These are phyloP conservation scores for Allophyes oxyacanthae DNA, from an alignment of 2,888 invertebrate genomes.

Conservation along the genomic window DNA sequence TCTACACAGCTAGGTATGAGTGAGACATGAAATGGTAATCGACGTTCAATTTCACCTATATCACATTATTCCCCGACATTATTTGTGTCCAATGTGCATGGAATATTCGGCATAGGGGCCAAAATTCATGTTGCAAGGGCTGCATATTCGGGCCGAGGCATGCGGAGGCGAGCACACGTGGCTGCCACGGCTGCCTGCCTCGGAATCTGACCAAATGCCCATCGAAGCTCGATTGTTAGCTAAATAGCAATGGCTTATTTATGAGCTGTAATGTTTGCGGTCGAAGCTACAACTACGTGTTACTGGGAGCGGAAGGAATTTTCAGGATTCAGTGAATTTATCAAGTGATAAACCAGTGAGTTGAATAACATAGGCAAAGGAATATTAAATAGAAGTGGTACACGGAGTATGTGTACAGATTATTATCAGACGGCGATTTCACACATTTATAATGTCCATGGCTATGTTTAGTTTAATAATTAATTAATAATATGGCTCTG, in stretches of 20 bases:
- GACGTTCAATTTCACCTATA: slow-evolving; percentile 68
- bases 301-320: slow-evolving; percentile 64
- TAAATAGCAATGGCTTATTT: slow-evolving; percentile 86
- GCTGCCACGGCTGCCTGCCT: slow-evolving; percentile 81
- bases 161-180: slow-evolving; percentile 86
- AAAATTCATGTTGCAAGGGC: slow-evolving; percentile 81
- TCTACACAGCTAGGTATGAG: slow-evolving; percentile 38
- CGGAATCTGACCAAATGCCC: slow-evolving; percentile 89
- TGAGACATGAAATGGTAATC: slow-evolving; percentile 63
- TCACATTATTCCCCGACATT: slow-evolving; percentile 76
- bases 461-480: no score
- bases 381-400: slow-evolving; percentile 25
- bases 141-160: slow-evolving; percentile 84
- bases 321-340: slow-evolving; percentile 53
- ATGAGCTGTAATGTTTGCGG: slow-evolving; percentile 72
- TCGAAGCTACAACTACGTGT: slow-evolving; percentile 63
- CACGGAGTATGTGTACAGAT: background rate
- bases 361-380: slow-evolving; percentile 44
- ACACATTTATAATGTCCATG: background rate
- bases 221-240: slow-evolving; percentile 84
- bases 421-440: slow-evolving; percentile 5
- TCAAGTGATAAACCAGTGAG: slow-evolving; percentile 43
- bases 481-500: slow-evolving; percentile 2
- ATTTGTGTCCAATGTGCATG: slow-evolving; percentile 79
- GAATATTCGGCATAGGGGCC: slow-evolving; percentile 86